Conservation (phyloP, 2,797 vertebrate genomes). For the Somateria mollissima region DNA sequence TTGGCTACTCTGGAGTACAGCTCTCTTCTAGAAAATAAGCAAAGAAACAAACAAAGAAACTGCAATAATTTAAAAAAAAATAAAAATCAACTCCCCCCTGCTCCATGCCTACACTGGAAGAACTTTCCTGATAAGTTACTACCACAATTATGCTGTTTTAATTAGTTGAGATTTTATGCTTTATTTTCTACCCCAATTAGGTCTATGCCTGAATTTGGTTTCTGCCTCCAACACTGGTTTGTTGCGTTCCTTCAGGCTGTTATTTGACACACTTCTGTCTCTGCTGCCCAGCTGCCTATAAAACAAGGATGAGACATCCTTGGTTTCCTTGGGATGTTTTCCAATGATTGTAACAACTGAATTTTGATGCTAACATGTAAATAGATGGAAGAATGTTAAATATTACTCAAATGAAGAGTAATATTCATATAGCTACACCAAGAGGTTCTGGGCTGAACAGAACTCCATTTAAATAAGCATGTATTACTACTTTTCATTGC, state of each 20-base stretch:
- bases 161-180: background rate
- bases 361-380: background rate
- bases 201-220: background rate
- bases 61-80: background rate
- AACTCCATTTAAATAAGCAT: background rate
- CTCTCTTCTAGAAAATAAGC: background rate
- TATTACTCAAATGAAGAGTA: background rate
- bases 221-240: background rate
- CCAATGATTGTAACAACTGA: background rate
- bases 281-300: background rate
- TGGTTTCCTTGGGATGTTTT: background rate
- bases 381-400: background rate
- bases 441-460: background rate
- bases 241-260: background rate
- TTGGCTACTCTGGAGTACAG: background rate
- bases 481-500: background rate
- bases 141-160: background rate
- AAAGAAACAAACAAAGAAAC: no score
- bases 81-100: rapidly evolving
- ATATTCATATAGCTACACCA: background rate
- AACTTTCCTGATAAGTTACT: background rate
- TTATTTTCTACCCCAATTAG: background rate
- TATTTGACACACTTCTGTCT: background rate
- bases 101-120: background rate
- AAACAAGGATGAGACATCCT: background rate